Conservation (phyloP, 2,113 vertebrate species). For the Carassius gibelio region DNA sequence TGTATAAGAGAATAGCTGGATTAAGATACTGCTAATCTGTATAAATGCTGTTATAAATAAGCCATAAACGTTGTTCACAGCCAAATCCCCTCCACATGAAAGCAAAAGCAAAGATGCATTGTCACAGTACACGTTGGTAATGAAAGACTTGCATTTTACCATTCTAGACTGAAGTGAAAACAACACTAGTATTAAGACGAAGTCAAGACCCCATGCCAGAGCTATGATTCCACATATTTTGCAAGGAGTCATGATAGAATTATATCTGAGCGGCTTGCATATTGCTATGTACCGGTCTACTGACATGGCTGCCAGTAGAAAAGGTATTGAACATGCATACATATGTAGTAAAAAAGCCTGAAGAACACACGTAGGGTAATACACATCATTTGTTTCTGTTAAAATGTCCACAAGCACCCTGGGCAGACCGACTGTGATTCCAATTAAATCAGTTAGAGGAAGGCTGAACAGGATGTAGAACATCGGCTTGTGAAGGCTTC, state of each 20-base stretch:
- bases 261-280: constrained; percentile 54
- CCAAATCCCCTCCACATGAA: constrained; percentile 52
- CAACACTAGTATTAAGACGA: constrained; percentile 39
- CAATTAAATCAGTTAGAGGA: constrained; percentile 41
- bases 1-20: constrained; percentile 54
- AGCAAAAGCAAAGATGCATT: constrained; percentile 51
- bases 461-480: constrained; percentile 52
- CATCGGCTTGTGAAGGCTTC: constrained; percentile 58
- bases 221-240: constrained; percentile 56
- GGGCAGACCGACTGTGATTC: constrained; percentile 46
- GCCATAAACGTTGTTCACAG: constrained; percentile 56
- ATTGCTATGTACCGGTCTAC: constrained; percentile 54
- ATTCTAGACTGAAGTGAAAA: constrained; percentile 51
- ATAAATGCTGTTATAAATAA: constrained; percentile 51
- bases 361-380: constrained; percentile 48
- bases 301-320: constrained; percentile 51
- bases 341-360: constrained; percentile 50
- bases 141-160: constrained; percentile 44
- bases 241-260: constrained; percentile 46
- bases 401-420: constrained; percentile 44
- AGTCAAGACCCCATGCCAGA: constrained; percentile 26
- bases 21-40: constrained; percentile 42
- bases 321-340: constrained; percentile 37
- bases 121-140: constrained; percentile 52
- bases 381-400: constrained; percentile 46